Base-by-base conservation (phyloP, 2,888 invertebrate species). In the Heliconius aoede region DNA sequence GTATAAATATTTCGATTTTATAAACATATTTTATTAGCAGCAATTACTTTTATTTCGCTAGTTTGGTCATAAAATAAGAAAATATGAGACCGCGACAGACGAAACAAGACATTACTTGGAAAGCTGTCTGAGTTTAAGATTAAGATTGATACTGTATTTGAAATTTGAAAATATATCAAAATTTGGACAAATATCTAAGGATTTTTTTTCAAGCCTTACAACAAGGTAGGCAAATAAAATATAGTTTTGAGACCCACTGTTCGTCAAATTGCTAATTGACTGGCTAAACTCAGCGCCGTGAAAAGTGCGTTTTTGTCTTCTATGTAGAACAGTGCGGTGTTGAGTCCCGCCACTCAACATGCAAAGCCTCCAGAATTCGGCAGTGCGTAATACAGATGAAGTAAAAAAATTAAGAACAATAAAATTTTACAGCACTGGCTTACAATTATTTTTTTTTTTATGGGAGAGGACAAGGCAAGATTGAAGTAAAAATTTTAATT, bases 71-170 rank as follows among this genome's bases (percentile, higher is more conserved):
- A 65, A 65, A 65, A 36, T 24, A 65, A 36, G 24, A 36, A 60
- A 18, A 65, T 65, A 36, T 65, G 51, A 55, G 69, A 69, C 69
- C 51, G 69, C 69, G 30, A 30, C 51, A 69, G 30, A 55, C n/a
- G 51, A 55, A 55, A 30, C 18, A n/a, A n/a, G 51, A 46, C 69
- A 55, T 69, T 30, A 55, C 51, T 69, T 69, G 3, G n/a, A 30
- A 30, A 69, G 51, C 30, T 69, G 69, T 32, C 69, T n/a, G 51
- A 51, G 51, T n/a, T 51, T 21, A 1, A 69, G 51, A 55, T 65
- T 36, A 69, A 55, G 51, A 69, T 69, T 55, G n/a, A 69, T 69
- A 40, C n/a, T 8, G 51, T 32, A 28, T 55, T 30, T 55, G 8
- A 0, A 5, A 15, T n/a, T n/a, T n/a, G 7, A 55, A 69, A 51